phyloP scores from a whole-genome alignment of 1,140 invertebrate genomes.

The Habropoda laboriosa region DNA sequence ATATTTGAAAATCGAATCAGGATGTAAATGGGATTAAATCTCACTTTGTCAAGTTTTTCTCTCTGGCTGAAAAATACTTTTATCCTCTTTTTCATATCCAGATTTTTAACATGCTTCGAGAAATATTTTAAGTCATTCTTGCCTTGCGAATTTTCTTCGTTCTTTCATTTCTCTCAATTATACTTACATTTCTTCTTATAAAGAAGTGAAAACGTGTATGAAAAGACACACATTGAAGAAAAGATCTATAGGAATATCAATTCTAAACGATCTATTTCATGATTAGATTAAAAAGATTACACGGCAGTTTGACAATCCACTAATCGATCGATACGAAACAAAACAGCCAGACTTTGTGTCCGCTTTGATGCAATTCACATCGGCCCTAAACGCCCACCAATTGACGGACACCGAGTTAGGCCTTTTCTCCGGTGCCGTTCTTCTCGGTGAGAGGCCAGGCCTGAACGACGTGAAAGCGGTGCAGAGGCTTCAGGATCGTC shows the following conservation, averaged over 20 bases:
- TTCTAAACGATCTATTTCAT: background rate
- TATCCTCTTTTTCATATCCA: background rate
- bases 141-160: too few relatives aligned
- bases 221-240: too few relatives aligned
- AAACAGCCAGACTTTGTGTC: slow-evolving; percentile 87
- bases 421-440: slow-evolving; percentile 92
- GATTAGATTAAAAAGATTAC: background rate
- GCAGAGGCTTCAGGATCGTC: slow-evolving; percentile 90
- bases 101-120: background rate
- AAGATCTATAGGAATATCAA: background rate
- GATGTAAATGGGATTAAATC: too few relatives aligned
- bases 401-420: slow-evolving; percentile 95
- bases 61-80: background rate
- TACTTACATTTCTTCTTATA: too few relatives aligned
- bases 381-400: slow-evolving; percentile 89
- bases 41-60: too few relatives aligned
- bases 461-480: slow-evolving; percentile 93
- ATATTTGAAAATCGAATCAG: too few relatives aligned
- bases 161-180: too few relatives aligned
- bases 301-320: background rate
- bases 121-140: background rate
- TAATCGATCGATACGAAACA: slow-evolving; percentile 31
- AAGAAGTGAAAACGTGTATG: too few relatives aligned
- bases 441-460: slow-evolving; percentile 90
- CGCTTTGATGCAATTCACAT: slow-evolving; percentile 90